Base-by-base conservation (phyloP, 1,140 invertebrate genomes). In the Helicoverpa armigera region DNA sequence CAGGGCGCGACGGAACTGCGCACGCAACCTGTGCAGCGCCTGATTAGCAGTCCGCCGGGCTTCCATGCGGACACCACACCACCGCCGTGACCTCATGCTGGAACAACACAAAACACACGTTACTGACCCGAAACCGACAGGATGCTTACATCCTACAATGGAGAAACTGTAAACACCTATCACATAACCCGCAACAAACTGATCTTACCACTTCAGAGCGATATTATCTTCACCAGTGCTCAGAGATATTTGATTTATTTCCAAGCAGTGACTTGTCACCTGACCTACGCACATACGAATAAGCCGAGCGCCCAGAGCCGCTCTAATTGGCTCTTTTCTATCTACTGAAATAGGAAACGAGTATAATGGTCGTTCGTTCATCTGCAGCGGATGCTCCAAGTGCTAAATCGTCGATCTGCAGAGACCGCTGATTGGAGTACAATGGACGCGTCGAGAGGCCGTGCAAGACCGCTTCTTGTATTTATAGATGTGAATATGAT, bases 61-160 rank as follows among this genome's bases (percentile, higher is more conserved):
- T 94, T 93, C 92, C 93, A 95, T 95, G 91, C 93, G 93, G 91
- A 88, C 86, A 88, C 91, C 89, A 87, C 92, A 91, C 86, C 89
- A 85, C 89, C 92, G 88, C 83, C 91, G 90, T 87, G 92, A 94
- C 91, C 91, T 94, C 92, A 94, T 94, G 92, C 92, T 94, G 92
- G 0, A 91, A 92, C 74, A 61, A 80, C 63, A 83, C 31, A 81
- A 80, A 23, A 16, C 18, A 53, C 50, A 43, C 16, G 3, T 77
- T 65, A 65, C 53, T 29, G 51, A 10, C 23, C 11, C 12, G 35
- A n/a, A 13, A 16, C n/a, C 9, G 54, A 3, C 2, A 23, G n/a
- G 29, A 29, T 4, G 18, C 9, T n/a, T 12, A 18, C 3, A 12
- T 50, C 11, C 65, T 18, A 50, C 16, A 7, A 56, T n/a, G 13